phyloP scores from a whole-genome alignment of 2,797 vertebrate genomes.

The Borostomias antarcticus region DNA sequence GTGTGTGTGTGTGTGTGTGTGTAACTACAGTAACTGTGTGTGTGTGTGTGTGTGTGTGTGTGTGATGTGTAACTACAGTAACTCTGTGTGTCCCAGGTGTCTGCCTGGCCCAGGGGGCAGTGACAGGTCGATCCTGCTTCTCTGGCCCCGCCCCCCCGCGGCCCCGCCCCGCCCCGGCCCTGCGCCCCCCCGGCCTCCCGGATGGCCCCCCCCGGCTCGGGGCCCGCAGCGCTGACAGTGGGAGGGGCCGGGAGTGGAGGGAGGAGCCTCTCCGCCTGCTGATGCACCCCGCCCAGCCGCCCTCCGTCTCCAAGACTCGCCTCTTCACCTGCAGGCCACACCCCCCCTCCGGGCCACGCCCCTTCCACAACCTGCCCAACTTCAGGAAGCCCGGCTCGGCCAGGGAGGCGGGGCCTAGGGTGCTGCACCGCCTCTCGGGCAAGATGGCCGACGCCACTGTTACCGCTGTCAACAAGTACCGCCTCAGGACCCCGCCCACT shows the following conservation, averaged over 20 bases:
- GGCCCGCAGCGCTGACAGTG: background rate
- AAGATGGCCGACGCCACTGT: background rate
- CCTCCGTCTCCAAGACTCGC: background rate
- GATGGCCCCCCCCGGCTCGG: background rate
- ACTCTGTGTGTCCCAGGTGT: constrained; percentile 1
- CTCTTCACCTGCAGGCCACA: constrained; percentile 13
- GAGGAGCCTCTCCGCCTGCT: background rate
- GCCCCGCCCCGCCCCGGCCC: background rate
- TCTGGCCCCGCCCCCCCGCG: background rate
- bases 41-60: too few relatives aligned
- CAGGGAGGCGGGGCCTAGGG: background rate
- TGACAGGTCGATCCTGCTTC: constrained; percentile 12
- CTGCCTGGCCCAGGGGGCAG: background rate
- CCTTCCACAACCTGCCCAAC: constrained; percentile 26
- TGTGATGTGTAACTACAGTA: too few relatives aligned
- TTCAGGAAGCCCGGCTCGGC: constrained; percentile 18
- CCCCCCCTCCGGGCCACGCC: background rate
- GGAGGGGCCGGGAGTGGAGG: background rate
- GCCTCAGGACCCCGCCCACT: background rate
- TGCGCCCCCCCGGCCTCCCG: background rate
- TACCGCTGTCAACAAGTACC: too few relatives aligned
- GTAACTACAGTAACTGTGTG: too few relatives aligned
- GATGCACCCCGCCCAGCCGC: constrained; percentile 9
- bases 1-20: too few relatives aligned
- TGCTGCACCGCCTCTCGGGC: background rate